Conservation (phyloP, 2,888 invertebrate genomes). For the Drosophila paracracens region DNA sequence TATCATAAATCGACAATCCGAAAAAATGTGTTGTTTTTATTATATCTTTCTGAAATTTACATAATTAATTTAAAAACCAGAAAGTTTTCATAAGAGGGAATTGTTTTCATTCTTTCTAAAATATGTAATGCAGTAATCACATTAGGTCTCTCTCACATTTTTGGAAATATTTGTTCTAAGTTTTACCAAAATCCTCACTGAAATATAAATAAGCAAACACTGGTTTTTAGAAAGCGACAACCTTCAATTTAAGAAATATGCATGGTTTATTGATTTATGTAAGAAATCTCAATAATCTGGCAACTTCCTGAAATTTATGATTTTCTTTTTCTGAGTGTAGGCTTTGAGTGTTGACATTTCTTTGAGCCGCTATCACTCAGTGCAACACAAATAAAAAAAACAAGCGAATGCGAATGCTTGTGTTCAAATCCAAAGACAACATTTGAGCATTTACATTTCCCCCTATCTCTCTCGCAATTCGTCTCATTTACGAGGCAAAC, state of each 20-base stretch:
- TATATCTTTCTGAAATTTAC: not conserved
- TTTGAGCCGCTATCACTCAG: slow-evolving; percentile 78
- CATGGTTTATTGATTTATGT: not conserved
- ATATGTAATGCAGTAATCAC: too few relatives aligned
- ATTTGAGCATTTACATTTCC: slow-evolving; percentile 69
- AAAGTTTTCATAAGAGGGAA: not conserved
- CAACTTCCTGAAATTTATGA: not conserved
- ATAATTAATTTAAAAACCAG: not conserved
- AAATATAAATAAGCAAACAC: not conserved
- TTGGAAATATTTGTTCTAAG: not conserved
- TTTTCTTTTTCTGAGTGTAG: slow-evolving; percentile 27
- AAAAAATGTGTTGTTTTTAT: not conserved
- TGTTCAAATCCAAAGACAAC: slow-evolving; percentile 53
- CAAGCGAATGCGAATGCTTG: slow-evolving; percentile 36
- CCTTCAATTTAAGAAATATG: not conserved
- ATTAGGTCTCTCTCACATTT: too few relatives aligned
- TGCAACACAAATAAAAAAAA: slow-evolving; percentile 17
- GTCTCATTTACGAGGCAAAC: slow-evolving; percentile 68
- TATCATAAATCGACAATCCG: not conserved
- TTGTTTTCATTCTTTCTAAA: too few relatives aligned
- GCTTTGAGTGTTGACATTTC: slow-evolving; percentile 77
- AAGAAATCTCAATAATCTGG: not conserved
- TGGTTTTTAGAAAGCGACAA: not conserved
- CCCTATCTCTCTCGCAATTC: slow-evolving; percentile 45
- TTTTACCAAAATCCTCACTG: not conserved